phyloP scores from a whole-genome alignment of 2,113 vertebrate genomes.

The Delphinapterus leucas region DNA sequence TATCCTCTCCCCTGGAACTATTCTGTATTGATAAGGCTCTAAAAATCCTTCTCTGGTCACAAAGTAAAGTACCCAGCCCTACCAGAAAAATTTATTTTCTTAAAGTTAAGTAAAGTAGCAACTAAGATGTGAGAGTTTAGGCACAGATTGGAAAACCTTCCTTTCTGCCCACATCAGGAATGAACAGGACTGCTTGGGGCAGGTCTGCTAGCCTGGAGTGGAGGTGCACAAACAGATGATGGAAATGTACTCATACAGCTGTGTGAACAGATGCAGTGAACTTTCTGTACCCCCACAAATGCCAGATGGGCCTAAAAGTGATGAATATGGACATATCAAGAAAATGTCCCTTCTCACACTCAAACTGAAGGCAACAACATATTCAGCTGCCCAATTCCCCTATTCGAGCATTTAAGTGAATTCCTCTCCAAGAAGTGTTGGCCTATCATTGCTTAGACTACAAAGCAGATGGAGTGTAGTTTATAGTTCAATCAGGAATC shows the following conservation, averaged over 20 bases:
- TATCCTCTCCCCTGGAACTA: not conserved
- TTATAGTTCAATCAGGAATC: constrained; percentile 74
- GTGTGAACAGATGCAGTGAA: too few species aligned
- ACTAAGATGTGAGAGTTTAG: not conserved
- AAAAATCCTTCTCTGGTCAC: not conserved
- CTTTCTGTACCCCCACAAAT: not conserved
- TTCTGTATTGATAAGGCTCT: not conserved
- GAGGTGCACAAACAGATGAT: not conserved
- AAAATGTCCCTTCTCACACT: constrained; percentile 58
- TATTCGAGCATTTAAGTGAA: not conserved
- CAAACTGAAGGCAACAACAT: not conserved
- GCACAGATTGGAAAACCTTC: not conserved
- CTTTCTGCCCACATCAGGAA: not conserved
- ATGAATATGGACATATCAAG: constrained; percentile 29
- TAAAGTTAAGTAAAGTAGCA: not conserved
- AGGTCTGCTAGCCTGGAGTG: not conserved
- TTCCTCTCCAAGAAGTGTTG: not conserved
- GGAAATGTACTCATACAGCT: not conserved
- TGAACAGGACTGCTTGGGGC: not conserved
- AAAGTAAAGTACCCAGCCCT: not conserved
- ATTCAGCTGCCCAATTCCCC: not conserved
- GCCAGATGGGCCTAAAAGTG: constrained; percentile 65
- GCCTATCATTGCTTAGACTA: constrained; percentile 47
- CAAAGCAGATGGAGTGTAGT: constrained; percentile 79
- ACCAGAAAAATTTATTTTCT: not conserved